Conservation (phyloP, 2,888 invertebrate species). For the Mythimna vitellina region DNA sequence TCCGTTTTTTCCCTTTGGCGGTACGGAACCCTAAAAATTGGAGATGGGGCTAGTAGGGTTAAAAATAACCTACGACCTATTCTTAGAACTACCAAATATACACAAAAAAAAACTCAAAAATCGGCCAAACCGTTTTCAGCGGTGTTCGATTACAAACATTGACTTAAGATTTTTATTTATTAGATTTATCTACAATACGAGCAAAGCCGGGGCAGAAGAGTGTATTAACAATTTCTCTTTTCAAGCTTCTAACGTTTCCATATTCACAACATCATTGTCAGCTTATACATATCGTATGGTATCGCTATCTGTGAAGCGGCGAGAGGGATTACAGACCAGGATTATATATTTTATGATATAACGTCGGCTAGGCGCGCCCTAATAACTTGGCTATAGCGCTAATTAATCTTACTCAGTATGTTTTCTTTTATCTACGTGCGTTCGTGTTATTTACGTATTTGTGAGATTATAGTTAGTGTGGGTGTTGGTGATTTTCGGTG, state of each 20-base stretch:
- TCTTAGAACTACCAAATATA: too few species aligned
- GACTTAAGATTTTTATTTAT: too few species aligned
- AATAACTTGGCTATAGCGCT: constrained; percentile 75
- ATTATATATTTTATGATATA: constrained; percentile 84
- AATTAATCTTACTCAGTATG: constrained; percentile 74
- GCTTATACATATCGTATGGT: constrained; percentile 71
- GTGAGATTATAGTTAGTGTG: neutral
- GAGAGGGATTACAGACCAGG: constrained; percentile 75
- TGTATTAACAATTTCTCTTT: too few species aligned
- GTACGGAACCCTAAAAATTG: too few species aligned
- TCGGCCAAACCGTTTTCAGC: too few species aligned
- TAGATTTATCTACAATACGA: too few species aligned
- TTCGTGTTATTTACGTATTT: constrained; percentile 26
- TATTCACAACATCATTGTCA: constrained; percentile 48
- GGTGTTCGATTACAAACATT: too few species aligned
- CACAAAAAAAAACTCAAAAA: too few species aligned
- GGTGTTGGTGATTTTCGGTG: constrained; percentile 2
- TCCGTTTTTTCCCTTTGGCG: too few species aligned
- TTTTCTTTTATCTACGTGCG: constrained; percentile 49
- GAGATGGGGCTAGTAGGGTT: too few species aligned
- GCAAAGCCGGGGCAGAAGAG: too few species aligned
- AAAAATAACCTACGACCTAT: too few species aligned
- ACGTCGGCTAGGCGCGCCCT: constrained; percentile 68
- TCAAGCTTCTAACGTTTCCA: constrained; percentile 55
- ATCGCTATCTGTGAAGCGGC: constrained; percentile 71